Conservation (phyloP, 2,797 vertebrate species). For the Oryzias dopingdopingensis region DNA sequence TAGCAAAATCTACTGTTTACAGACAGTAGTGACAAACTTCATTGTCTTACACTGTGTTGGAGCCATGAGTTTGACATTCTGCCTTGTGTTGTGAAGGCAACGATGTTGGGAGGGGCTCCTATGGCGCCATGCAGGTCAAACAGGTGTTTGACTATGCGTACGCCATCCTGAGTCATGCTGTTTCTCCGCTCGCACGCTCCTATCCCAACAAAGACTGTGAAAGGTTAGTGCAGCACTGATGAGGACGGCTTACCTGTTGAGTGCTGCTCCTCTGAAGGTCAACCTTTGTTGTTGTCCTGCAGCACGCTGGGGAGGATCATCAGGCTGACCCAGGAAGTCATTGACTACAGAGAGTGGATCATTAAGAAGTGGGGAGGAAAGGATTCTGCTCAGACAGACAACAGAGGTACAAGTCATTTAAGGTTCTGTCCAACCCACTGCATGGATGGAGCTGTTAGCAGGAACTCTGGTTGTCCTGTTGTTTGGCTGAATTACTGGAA, state of each 20-base stretch:
- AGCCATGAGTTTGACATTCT: neutral
- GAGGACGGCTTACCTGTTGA: neutral
- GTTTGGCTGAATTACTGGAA: no score
- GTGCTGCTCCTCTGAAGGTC: no score
- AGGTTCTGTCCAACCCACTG: neutral
- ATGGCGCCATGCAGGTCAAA: slow-evolving; percentile 96
- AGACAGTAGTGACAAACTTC: no score
- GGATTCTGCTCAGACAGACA: slow-evolving; percentile 73
- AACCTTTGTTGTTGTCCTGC: slow-evolving; percentile 13
- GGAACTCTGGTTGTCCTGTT: no score
- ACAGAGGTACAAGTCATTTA: slow-evolving; percentile 74
- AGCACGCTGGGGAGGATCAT: slow-evolving; percentile 96
- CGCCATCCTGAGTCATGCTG: slow-evolving; percentile 92
- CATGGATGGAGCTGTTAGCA: no score
- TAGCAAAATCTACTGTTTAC: no score
- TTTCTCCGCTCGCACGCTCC: slow-evolving; percentile 91
- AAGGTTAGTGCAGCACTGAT: slow-evolving; percentile 74
- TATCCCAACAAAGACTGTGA: slow-evolving; percentile 95
- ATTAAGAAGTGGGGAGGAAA: slow-evolving; percentile 91
- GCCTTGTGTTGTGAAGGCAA: slow-evolving; percentile 77
- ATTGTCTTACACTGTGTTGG: neutral
- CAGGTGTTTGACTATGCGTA: slow-evolving; percentile 98
- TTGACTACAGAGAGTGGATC: slow-evolving; percentile 96
- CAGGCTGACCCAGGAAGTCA: slow-evolving; percentile 95
- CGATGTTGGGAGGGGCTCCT: slow-evolving; percentile 95